Evolutionary conservation across 2,797 vertebrate species (phyloP).

Genomic region (Tapera naevia): DNA sequence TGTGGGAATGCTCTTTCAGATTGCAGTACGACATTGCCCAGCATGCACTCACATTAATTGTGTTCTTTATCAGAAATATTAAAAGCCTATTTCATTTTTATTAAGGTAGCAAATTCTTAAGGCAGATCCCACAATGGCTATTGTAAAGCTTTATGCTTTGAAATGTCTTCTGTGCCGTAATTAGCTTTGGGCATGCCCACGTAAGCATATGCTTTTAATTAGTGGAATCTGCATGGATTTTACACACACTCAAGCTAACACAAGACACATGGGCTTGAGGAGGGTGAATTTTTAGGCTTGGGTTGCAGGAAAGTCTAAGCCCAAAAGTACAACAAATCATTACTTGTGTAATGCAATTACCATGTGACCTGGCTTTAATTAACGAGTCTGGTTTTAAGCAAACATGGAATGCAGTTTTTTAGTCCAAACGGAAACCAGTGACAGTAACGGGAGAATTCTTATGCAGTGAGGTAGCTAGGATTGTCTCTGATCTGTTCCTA

Average conservation of each 20-base stretch:
- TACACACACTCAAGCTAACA: neutral
- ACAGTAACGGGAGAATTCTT: neutral
- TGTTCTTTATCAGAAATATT: neutral
- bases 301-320: slow-evolving; percentile 1
- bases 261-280: neutral
- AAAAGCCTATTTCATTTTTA: neutral
- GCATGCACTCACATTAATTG: neutral
- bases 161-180: neutral
- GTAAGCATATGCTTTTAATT: neutral
- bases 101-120: neutral
- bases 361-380: neutral
- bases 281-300: neutral
- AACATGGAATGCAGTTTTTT: neutral
- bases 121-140: neutral
- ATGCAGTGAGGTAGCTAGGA: neutral
- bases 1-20: neutral
- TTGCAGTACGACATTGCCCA: neutral
- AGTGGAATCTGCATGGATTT: neutral
- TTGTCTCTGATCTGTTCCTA: neutral
- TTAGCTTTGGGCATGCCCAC: neutral
- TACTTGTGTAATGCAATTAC: neutral
- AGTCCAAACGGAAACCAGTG: neutral
- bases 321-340: slow-evolving; percentile 47
- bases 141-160: neutral
- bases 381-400: neutral